A percentile compares a stretch with the other conserved stretches of the same genome.
Conservation (phyloP, 2,888 invertebrate genomes). For the Philonicus albiceps region DNA sequence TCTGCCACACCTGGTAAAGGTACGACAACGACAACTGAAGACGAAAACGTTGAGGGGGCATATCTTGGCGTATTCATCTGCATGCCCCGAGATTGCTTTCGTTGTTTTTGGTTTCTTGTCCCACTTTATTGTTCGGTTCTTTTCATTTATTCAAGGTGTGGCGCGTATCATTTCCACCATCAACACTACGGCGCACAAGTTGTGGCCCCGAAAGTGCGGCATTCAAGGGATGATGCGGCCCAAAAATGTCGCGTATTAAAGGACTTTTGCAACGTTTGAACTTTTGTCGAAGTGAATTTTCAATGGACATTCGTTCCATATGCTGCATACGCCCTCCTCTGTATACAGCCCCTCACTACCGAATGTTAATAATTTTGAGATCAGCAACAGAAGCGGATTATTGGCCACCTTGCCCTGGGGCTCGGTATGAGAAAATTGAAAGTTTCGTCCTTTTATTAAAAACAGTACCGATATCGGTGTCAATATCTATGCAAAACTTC, state of each 20-base stretch:
- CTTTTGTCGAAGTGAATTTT: constrained; percentile 19
- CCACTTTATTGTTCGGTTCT: constrained; percentile 35
- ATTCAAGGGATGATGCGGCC: constrained; percentile 15
- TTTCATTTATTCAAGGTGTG: constrained; percentile 45
- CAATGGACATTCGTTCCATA: constrained; percentile 41
- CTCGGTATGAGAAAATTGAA: constrained; percentile 29
- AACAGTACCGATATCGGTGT: not conserved
- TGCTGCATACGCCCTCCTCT: constrained; percentile 6
- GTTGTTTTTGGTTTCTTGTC: constrained; percentile 26
- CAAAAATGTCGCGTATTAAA: constrained; percentile 33
- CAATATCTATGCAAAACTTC: constrained; percentile 44
- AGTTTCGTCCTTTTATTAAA: constrained; percentile 40
- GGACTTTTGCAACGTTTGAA: not conserved
- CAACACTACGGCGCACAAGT: constrained; percentile 25
- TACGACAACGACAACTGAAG: not conserved
- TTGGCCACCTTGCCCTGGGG: not conserved
- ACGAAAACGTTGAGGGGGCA: not conserved
- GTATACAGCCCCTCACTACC: not conserved
- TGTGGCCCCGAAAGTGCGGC: not conserved
- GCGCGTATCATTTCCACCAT: constrained; percentile 35
- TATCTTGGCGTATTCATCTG: constrained; percentile 31
- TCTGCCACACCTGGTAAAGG: constrained; percentile 38
- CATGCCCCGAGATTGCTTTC: constrained; percentile 32
- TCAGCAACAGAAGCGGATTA: constrained; percentile 2
- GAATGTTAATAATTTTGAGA: constrained; percentile 42